Percentiles rank a stretch among this genome's conserved stretches.
These are phyloP conservation scores for Mystacornis crossleyi DNA, from an alignment of 2,113 vertebrate species.

Conservation along the genomic window DNA sequence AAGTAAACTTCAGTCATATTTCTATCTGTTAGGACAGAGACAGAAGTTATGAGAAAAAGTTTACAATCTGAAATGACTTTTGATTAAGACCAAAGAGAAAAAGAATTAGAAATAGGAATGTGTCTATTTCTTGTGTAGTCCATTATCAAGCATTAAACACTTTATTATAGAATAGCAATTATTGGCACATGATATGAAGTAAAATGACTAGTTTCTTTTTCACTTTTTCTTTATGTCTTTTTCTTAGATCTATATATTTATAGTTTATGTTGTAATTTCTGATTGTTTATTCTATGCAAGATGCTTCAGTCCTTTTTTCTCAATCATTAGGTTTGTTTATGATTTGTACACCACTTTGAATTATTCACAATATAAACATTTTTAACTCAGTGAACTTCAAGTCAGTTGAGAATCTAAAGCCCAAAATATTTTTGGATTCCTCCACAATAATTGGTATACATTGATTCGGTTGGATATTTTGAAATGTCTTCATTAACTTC, in stretches of 20 bases:
- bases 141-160: not conserved
- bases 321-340: not conserved
- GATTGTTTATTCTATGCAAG: not conserved
- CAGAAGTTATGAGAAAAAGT: not conserved
- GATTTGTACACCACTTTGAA: not conserved
- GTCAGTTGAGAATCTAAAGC: not conserved
- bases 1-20: not conserved
- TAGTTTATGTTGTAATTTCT: not conserved
- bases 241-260: not conserved
- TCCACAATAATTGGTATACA: not conserved
- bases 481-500: not conserved
- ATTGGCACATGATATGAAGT: fast-evolving
- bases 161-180: not conserved
- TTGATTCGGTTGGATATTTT: not conserved
- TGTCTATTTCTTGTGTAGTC: not conserved
- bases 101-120: not conserved
- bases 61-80: not conserved
- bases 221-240: not conserved
- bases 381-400: slow-evolving; percentile 3
- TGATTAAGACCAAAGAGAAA: not conserved
- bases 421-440: not conserved
- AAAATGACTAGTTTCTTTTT: not conserved
- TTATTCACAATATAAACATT: not conserved
- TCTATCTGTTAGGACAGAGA: not conserved
- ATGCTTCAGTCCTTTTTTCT: not conserved